Evolutionary conservation across 2,113 vertebrate genomes (phyloP), one percentile per base, ranked within the genome.

Genomic region (Mobula hypostoma): DNA sequence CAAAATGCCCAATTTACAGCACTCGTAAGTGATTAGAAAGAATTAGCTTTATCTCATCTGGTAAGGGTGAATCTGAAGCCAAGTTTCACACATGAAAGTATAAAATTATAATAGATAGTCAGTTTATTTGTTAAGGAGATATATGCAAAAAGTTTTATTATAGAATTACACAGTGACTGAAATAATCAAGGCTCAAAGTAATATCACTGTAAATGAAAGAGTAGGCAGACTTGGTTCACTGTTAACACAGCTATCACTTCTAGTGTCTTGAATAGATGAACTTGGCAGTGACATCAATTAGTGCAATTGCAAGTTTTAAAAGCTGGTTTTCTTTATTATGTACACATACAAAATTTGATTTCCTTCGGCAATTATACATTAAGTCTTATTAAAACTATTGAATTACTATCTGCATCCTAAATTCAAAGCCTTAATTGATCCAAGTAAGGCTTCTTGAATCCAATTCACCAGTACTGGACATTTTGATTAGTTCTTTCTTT

Each of bases 171-270:
- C 66, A 92, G 66, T 21, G 36, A 74, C 32, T n/a, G 61, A 92
- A 92, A 92, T 92, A 92, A 92, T 40, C 36, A 72, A 72, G 63
- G 32, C 36, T 48, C 70, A 74, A 93, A 93, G 40, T 48, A 66
- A 1, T 19, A 68, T 48, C 19, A 93, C 17, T 92, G 40, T 27
- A 93, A 0, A 72, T 74, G 72, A 15, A 93, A 93, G 36, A 93
- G 56, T 93, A 74, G 74, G 70, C 68, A 93, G 68, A 56, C 56
- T 72, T 14, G 19, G 17, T 92, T 72, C 66, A 19, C 66, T 72
- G 63, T 29, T 14, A 72, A 92, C 66, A 72, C 8, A 76, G 24
- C 11, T 40, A 74, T 93, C 21, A 48, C 27, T 74, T 93, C 91
- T 68, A 56, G 21, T 21, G 21, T 48, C 8, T 92, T 92, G 68